Percentiles rank a stretch among this genome's conserved stretches.
Conservation (phyloP, 2,888 invertebrate species). For the Hypercompe scribonia region DNA sequence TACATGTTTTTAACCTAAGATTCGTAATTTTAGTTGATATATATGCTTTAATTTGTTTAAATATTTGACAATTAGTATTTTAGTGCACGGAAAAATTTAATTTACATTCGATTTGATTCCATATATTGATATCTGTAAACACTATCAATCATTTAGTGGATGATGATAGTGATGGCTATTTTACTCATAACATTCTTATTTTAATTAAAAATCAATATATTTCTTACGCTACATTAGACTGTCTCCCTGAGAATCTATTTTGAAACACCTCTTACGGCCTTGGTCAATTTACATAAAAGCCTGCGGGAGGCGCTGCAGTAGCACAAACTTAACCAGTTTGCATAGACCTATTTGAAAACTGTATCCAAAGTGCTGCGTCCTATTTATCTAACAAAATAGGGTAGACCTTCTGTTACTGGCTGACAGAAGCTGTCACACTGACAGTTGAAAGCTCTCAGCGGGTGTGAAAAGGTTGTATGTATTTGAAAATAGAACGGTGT, state of each 20-base stretch:
- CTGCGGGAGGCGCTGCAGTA: constrained; percentile 69
- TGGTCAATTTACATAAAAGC: constrained; percentile 67
- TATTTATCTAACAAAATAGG: constrained; percentile 26
- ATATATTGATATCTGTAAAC: background rate
- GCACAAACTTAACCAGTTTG: constrained; percentile 53
- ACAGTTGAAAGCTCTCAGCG: constrained; percentile 65
- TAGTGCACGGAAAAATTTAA: background rate
- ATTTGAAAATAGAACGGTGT: constrained; percentile 44
- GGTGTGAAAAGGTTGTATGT: constrained; percentile 56
- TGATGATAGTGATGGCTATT: background rate
- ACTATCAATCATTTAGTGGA: background rate
- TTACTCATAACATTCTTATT: background rate
- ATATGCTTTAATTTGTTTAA: background rate
- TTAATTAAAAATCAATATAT: constrained; percentile 11
- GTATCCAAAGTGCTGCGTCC: constrained; percentile 24
- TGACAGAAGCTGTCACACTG: constrained; percentile 64
- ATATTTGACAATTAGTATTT: background rate
- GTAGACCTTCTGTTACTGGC: constrained; percentile 46
- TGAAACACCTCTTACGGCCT: constrained; percentile 57
- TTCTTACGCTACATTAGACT: constrained; percentile 27
- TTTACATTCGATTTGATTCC: background rate
- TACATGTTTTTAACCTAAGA: constrained; percentile 48
- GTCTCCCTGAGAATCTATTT: constrained; percentile 47
- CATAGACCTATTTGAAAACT: constrained; percentile 48
- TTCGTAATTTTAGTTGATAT: background rate